phyloP scores from a whole-genome alignment of 2,113 vertebrate genomes.

The Paradoxurus hermaphroditus region DNA sequence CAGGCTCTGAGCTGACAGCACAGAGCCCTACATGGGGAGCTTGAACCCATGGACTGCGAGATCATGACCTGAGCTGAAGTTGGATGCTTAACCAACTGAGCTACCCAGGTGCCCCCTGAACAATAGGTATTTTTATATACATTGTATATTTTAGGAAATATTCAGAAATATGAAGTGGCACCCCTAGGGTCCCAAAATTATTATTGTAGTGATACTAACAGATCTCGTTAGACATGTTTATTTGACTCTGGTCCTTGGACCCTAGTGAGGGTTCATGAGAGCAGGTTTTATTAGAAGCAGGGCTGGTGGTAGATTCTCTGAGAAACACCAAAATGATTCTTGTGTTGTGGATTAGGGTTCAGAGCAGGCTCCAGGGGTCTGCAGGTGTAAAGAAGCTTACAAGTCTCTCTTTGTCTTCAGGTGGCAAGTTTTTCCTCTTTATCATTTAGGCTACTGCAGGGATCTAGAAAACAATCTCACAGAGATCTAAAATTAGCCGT shows the following conservation, averaged over 20 bases:
- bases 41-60: too few species aligned
- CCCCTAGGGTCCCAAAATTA: background rate
- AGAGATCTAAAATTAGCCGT: slow-evolving; percentile 71
- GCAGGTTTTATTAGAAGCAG: slow-evolving; percentile 15
- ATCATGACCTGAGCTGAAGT: too few species aligned
- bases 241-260: slow-evolving; percentile 20
- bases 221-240: background rate
- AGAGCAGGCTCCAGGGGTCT: background rate
- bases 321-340: slow-evolving; percentile 6
- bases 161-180: background rate
- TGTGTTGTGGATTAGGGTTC: background rate
- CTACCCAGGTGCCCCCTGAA: background rate
- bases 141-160: background rate
- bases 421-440: background rate
- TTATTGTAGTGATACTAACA: background rate
- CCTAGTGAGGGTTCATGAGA: background rate
- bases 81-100: too few species aligned
- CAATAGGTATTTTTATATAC: background rate
- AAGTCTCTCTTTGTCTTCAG: background rate
- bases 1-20: too few species aligned
- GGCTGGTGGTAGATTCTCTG: background rate
- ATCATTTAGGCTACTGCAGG: slow-evolving; percentile 22
- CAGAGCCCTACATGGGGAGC: too few species aligned
- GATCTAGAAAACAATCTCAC: slow-evolving; percentile 26
- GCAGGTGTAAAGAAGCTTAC: background rate